These are phyloP conservation scores for Cecidostiba fungosa DNA, from an alignment of 2,888 invertebrate genomes.

Conservation along the genomic window DNA sequence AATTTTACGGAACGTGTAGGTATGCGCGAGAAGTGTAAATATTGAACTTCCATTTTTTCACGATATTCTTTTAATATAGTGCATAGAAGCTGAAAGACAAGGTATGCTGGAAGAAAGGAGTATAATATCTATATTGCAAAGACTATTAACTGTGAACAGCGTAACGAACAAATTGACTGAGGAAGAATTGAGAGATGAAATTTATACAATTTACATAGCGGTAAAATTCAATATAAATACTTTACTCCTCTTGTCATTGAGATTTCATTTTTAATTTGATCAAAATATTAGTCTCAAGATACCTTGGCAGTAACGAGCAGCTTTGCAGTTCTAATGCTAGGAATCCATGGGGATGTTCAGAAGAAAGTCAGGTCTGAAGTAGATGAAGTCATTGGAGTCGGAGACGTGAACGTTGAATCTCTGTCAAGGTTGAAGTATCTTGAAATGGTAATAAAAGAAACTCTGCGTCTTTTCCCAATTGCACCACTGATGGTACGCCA, in stretches of 20 bases:
- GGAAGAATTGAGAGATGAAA: constrained; percentile 66
- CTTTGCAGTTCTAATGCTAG: constrained; percentile 66
- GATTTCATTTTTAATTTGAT: neutral
- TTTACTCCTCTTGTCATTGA: too few relatives aligned
- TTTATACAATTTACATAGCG: constrained; percentile 67
- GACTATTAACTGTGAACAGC: constrained; percentile 62
- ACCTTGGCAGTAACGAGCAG: constrained; percentile 64
- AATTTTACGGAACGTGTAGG: constrained; percentile 64
- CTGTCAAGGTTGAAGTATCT: constrained; percentile 64
- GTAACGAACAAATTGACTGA: constrained; percentile 59
- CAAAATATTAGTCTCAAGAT: constrained; percentile 66
- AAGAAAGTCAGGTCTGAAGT: constrained; percentile 65
- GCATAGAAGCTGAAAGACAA: constrained; percentile 15
- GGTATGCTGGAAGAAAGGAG: neutral
- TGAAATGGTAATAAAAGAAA: constrained; percentile 67
- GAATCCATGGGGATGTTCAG: constrained; percentile 64
- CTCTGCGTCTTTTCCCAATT: constrained; percentile 67
- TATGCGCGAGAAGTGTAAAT: neutral
- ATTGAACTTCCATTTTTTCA: neutral
- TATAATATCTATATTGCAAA: constrained; percentile 61
- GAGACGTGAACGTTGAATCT: constrained; percentile 52
- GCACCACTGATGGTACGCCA: constrained; percentile 66
- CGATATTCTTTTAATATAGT: constrained; percentile 28
- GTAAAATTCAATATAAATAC: constrained; percentile 49
- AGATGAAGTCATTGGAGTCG: constrained; percentile 51